A percentile compares a stretch with the other conserved stretches of the same genome.
phyloP scores from a whole-genome alignment of 2,113 vertebrate genomes.

The Setophaga kirtlandii region DNA sequence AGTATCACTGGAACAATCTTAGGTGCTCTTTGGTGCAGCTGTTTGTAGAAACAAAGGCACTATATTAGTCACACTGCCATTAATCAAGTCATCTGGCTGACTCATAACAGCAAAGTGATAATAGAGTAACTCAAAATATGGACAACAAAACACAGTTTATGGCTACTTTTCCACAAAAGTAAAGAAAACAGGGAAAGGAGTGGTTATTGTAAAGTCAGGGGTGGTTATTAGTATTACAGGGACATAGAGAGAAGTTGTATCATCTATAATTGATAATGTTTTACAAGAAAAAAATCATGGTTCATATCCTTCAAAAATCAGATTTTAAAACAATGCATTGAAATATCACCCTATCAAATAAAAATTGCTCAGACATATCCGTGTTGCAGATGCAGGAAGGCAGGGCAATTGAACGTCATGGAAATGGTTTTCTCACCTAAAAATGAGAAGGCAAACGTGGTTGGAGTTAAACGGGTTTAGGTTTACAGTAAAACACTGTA shows the following conservation, averaged over 20 bases:
- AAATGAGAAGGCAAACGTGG: neutral
- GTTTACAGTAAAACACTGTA: neutral
- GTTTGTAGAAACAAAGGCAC: neutral
- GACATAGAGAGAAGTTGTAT: neutral
- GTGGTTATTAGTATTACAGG: neutral
- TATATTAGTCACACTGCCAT: conserved; percentile 41
- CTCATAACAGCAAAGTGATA: conserved; percentile 62
- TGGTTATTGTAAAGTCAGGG: neutral
- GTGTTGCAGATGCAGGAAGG: neutral
- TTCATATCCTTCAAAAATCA: neutral
- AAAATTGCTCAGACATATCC: neutral
- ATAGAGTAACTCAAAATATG: neutral
- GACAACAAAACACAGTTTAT: neutral
- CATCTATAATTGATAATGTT: neutral
- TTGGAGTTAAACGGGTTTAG: neutral
- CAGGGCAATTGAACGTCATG: neutral
- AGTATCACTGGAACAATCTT: neutral
- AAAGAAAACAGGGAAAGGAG: conserved; percentile 12
- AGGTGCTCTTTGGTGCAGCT: neutral
- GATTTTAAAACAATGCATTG: neutral
- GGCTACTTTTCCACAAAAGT: conserved; percentile 43
- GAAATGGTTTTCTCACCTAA: neutral
- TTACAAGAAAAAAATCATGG: neutral
- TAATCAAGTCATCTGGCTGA: conserved; percentile 59
- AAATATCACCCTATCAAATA: neutral